Evolutionary conservation across 2,888 invertebrate species (phyloP), one percentile per base, ranked within the genome.

Genomic region (Cheilosia variabilis): DNA sequence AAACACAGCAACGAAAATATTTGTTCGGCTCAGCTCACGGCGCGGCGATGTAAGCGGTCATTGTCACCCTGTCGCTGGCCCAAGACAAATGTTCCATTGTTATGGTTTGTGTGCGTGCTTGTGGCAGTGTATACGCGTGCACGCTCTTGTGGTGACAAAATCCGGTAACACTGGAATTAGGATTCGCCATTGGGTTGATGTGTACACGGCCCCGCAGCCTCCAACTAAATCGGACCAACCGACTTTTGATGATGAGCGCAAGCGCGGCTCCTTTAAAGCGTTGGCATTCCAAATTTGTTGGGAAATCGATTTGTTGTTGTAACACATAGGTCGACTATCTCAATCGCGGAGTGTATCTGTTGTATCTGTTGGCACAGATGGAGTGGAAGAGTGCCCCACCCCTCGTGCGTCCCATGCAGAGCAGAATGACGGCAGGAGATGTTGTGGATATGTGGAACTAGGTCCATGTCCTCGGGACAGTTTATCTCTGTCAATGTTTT

Each of bases 21-120:
- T 17, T 69, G 45, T 10, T n/a, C 13, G 66, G 34, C 13, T 71
- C 77, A 52, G 50, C 69, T 66, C 76, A 47, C 47, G 3, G 10
- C 10, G 52, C 41, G 68, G 62, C 87, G 72, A 65, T 81, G 86
- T 87, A 76, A 88, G 87, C 88, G 89, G 90, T 89, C 89, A 89
- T 89, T 89, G 89, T 89, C 89, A 89, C 89, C 88, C 88, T 86
- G 87, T 80, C 87, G 73, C 81, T 82, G 57, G 60, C 78, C 86
- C 83, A 89, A 89, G 88, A 89, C 89, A 89, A 90, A 89, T 89
- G 88, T 89, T 87, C 89, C 88, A 90, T 90, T 90, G 90, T 90
- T 89, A 73, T 87, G 47, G 80, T 80, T 79, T 52, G 83, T 53
- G 68, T 60, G 37, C 13, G 68, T 57, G 50, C 43, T 77, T 43